Conservation (phyloP, 1,140 invertebrate genomes). For the Eupristina koningsbergeri region DNA sequence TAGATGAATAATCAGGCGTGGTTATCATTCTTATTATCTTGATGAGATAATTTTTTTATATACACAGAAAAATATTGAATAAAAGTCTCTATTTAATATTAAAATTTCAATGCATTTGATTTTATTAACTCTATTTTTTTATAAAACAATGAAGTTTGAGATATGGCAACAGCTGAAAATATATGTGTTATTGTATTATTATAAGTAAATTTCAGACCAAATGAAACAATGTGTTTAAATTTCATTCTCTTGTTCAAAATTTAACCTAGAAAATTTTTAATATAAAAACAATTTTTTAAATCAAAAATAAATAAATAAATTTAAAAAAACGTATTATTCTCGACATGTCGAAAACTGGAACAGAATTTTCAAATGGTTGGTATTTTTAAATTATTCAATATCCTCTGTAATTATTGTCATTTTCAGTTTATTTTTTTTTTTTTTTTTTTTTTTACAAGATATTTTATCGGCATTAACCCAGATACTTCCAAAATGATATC, state of each 20-base stretch:
- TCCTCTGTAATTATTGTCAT: background rate
- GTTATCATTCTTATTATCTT: conserved; percentile 55
- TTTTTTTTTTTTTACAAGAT: background rate
- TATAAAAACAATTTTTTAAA: background rate
- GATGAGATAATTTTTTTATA: background rate
- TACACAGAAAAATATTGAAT: background rate
- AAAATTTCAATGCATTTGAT: background rate
- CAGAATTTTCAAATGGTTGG: background rate
- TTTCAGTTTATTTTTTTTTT: background rate
- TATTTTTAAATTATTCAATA: too few species aligned
- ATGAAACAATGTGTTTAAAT: background rate
- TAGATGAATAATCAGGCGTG: conserved; percentile 53
- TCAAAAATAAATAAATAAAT: background rate
- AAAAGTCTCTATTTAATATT: too few species aligned
- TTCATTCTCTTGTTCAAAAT: background rate
- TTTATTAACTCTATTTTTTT: background rate
- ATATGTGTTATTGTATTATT: background rate
- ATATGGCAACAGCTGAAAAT: background rate
- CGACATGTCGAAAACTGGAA: background rate
- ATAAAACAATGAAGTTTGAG: conserved; percentile 30
- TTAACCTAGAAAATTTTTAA: background rate
- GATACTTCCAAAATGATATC: conserved; percentile 59
- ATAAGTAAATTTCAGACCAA: background rate
- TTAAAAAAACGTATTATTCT: too few species aligned
- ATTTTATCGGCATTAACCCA: conserved; percentile 58